Evolutionary conservation across 2,797 vertebrate genomes (phyloP).

Genomic region (Lepilemur septentrionalis): DNA sequence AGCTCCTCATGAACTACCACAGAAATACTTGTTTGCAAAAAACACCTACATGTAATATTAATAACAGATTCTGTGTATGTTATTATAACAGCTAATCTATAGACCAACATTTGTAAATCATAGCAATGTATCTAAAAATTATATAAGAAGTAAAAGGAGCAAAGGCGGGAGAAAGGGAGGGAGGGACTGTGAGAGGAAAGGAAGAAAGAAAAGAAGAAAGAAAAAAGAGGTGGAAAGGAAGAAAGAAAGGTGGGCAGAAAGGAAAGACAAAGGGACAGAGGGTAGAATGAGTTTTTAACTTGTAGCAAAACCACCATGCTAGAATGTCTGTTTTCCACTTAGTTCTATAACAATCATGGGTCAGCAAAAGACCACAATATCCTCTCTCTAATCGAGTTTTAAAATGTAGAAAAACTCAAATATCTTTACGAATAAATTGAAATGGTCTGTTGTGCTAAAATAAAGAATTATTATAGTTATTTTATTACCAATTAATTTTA

Average conservation of each 20-base stretch:
- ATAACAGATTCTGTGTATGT: neutral
- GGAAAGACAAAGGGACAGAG: neutral
- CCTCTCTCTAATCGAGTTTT: neutral
- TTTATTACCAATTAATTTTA: constrained; percentile 17
- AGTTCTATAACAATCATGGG: neutral
- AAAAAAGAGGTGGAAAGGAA: neutral
- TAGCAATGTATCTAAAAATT: neutral
- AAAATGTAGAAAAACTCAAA: neutral
- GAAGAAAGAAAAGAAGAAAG: neutral
- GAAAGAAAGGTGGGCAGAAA: too few species aligned
- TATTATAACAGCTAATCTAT: neutral
- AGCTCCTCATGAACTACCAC: neutral
- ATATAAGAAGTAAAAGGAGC: neutral
- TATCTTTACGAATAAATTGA: neutral
- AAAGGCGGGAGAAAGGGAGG: neutral
- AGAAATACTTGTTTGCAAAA: constrained; percentile 62
- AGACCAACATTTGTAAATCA: neutral
- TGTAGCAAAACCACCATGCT: neutral
- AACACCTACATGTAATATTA: neutral
- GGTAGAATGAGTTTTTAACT: neutral
- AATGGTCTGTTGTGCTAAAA: neutral
- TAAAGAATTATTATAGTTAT: neutral
- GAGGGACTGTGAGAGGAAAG: neutral
- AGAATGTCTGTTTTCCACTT: neutral
- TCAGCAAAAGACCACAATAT: neutral